These are phyloP conservation scores for Leptinotarsa juncta DNA, from an alignment of 2,888 invertebrate species.

Conservation along the genomic window DNA sequence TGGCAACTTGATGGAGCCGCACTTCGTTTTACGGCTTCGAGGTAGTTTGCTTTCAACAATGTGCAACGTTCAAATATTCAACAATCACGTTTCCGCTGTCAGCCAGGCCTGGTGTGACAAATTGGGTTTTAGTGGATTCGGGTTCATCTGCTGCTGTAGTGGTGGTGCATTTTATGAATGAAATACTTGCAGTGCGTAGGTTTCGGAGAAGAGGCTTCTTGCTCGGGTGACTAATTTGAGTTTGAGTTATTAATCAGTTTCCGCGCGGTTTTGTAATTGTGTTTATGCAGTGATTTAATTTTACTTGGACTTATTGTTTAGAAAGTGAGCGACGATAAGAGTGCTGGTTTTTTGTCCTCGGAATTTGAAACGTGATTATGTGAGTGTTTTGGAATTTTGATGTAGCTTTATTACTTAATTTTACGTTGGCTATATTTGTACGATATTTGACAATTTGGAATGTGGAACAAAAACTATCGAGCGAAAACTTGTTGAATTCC, in stretches of 20 bases:
- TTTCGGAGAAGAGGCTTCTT: slow-evolving; percentile 4
- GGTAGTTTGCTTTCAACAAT: slow-evolving; percentile 44
- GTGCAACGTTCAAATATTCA: slow-evolving; percentile 36
- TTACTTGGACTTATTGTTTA: not conserved
- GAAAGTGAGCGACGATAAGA: not conserved
- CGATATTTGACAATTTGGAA: no score
- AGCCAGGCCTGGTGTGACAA: slow-evolving; percentile 29
- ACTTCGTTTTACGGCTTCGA: slow-evolving; percentile 36
- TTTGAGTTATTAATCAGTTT: not conserved
- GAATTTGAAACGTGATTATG: not conserved
- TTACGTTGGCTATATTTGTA: no score
- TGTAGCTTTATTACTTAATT: no score
- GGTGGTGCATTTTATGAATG: slow-evolving; percentile 25
- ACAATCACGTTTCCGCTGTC: slow-evolving; percentile 35
- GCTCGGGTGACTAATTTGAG: slow-evolving; percentile 13
- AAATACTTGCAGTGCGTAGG: not conserved
- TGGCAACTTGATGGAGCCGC: slow-evolving; percentile 22
- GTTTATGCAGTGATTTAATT: slow-evolving; percentile 11
- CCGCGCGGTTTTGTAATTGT: slow-evolving; percentile 11
- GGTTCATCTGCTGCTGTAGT: slow-evolving; percentile 14
- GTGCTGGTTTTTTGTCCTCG: not conserved
- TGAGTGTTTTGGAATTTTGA: not conserved
- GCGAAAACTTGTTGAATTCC: no score
- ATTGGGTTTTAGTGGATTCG: slow-evolving; percentile 27
- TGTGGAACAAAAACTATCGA: no score